Evolutionary conservation across 2,113 vertebrate genomes (phyloP).

Genomic region (Sinocyclocheilus rhinocerous): DNA sequence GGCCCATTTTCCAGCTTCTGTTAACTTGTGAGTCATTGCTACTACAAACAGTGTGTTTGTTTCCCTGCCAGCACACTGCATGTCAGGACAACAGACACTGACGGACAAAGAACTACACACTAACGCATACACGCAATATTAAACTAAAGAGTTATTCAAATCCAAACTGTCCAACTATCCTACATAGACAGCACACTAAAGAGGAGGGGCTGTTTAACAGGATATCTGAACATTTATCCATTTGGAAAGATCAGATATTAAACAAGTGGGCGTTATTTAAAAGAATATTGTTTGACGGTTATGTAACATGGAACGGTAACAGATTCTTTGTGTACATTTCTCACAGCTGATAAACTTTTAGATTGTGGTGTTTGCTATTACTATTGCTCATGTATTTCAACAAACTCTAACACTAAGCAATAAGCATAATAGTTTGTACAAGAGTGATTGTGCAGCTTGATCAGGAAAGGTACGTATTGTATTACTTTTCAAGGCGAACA

Average conservation of each 20-base stretch:
- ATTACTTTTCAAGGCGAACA: too few species aligned
- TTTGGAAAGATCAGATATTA: conserved; percentile 52
- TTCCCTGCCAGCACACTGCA: conserved; percentile 65
- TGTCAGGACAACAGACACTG: conserved; percentile 59
- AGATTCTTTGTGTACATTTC: conserved; percentile 8
- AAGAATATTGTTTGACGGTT: neutral
- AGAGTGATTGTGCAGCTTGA: neutral
- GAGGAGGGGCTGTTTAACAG: conserved; percentile 55
- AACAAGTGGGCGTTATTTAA: neutral
- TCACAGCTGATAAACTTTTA: neutral
- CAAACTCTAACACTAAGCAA: neutral
- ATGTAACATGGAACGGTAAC: neutral
- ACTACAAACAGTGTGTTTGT: conserved; percentile 65
- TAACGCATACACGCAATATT: conserved; percentile 32
- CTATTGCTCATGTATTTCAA: neutral
- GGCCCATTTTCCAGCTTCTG: conserved; percentile 61
- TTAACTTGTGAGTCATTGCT: conserved; percentile 68
- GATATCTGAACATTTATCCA: conserved; percentile 60
- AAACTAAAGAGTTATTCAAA: conserved; percentile 53
- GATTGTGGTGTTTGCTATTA: neutral
- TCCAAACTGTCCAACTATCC: conserved; percentile 70
- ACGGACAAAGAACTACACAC: conserved; percentile 41
- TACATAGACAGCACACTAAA: conserved; percentile 62
- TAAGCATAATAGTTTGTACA: neutral
- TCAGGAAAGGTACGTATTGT: too few species aligned